Percentiles rank a stretch among this genome's conserved stretches.
Conservation (phyloP, 2,113 vertebrate genomes). For the Grammomys dolichurus region DNA sequence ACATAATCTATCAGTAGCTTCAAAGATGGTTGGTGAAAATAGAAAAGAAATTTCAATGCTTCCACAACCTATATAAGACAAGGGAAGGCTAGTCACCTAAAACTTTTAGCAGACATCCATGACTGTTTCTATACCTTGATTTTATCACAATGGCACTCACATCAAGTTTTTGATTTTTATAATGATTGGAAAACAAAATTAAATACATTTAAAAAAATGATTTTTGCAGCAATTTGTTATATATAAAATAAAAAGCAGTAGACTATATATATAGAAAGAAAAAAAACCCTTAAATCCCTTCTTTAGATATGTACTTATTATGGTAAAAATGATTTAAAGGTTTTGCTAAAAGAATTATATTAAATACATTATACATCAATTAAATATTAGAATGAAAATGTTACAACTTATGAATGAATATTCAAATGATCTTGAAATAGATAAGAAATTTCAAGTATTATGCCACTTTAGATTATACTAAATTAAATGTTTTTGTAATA, state of each 20-base stretch:
- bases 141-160: neutral
- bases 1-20: neutral
- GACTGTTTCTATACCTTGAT: neutral
- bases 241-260: neutral
- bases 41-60: neutral
- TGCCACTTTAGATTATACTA: neutral
- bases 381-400: neutral
- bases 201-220: neutral
- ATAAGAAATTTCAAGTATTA: slow-evolving; percentile 11
- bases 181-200: neutral
- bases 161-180: neutral
- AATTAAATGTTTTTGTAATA: slow-evolving; percentile 19
- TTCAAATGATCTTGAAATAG: neutral
- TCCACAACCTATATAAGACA: neutral
- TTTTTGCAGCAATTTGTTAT: neutral
- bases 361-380: neutral
- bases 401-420: neutral
- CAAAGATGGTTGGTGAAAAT: neutral
- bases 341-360: neutral
- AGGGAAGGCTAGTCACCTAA: neutral
- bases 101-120: neutral
- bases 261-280: neutral
- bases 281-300: neutral
- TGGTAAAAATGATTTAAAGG: neutral
- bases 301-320: neutral